A percentile compares a stretch with the other conserved stretches of the same genome.
These are phyloP conservation scores for Trididemnum miniatum DNA, from an alignment of 23 tunicate species.

Conservation along the genomic window DNA sequence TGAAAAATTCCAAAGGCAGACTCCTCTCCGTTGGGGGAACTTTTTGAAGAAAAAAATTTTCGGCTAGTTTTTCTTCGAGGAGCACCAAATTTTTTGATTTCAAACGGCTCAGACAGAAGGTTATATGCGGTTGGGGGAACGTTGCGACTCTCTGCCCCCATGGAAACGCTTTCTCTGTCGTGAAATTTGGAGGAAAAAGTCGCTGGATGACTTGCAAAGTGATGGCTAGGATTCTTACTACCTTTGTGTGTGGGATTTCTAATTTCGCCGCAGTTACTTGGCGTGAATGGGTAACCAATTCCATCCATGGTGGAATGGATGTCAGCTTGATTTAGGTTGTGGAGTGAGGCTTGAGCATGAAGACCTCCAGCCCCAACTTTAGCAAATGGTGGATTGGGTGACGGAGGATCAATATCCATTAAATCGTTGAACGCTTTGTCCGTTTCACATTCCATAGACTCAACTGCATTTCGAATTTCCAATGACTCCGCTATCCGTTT, in stretches of 20 bases:
- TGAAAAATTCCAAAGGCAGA: neutral
- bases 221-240: neutral
- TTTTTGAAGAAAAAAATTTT: neutral
- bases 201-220: neutral
- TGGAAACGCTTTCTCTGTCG: neutral
- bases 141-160: neutral
- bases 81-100: neutral
- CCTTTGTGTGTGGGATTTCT: neutral
- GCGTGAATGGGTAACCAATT: neutral
- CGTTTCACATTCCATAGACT: constrained; percentile 17
- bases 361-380: neutral
- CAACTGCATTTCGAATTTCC: neutral
- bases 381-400: neutral
- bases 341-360: neutral
- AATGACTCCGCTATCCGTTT: constrained; percentile 3
- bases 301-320: neutral
- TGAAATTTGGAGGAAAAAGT: neutral
- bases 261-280: neutral
- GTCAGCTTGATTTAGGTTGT: neutral
- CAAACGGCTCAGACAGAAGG: neutral
- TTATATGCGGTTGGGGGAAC: neutral
- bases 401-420: constrained; percentile 4
- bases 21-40: neutral
- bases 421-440: neutral
- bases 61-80: neutral